Evolutionary conservation across 2,113 vertebrate species (phyloP).

Genomic region (Labrus mixtus): DNA sequence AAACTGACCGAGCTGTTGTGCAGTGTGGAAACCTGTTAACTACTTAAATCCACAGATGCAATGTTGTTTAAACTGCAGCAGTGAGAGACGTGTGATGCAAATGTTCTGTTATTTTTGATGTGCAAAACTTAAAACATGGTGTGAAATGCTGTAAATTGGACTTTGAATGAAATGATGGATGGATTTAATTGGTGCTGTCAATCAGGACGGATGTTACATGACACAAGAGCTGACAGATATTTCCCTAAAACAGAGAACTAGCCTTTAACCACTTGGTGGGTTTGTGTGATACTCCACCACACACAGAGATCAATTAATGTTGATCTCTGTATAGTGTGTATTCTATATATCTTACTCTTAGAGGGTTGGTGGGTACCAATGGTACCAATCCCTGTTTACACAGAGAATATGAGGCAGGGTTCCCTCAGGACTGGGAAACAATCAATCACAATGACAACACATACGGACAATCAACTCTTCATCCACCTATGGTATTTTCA

Average conservation of each 20-base stretch:
- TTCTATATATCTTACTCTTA: too few species aligned
- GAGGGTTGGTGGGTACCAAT: too few species aligned
- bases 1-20: too few species aligned
- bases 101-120: constrained; percentile 13
- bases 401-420: too few species aligned
- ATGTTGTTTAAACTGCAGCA: neutral
- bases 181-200: constrained; percentile 25
- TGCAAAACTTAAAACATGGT: constrained; percentile 10
- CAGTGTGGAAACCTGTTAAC: constrained; percentile 8
- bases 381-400: too few species aligned
- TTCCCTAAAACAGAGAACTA: neutral
- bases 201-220: constrained; percentile 5
- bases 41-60: neutral
- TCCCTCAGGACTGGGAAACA: neutral
- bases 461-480: too few species aligned
- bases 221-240: constrained; percentile 1
- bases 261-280: neutral
- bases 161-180: neutral
- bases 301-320: neutral
- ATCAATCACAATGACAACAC: neutral
- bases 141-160: constrained; percentile 25
- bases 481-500: too few species aligned
- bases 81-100: constrained; percentile 6
- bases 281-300: neutral
- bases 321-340: too few species aligned